These are phyloP conservation scores for Hyperopisus bebe DNA, from an alignment of 2,113 vertebrate species.

Conservation along the genomic window DNA sequence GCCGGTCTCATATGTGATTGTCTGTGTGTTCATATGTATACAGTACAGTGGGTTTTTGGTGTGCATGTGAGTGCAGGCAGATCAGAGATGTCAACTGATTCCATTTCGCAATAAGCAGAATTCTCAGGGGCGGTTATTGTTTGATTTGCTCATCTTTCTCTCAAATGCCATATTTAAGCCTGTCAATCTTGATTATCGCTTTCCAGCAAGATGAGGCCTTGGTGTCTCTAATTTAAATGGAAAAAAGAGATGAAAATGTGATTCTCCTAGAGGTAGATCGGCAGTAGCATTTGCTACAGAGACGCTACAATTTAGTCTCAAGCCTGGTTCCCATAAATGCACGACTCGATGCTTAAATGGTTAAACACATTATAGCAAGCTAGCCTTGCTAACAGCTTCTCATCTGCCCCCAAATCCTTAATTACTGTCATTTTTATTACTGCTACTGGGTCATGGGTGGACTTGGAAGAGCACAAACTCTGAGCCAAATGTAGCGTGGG, in stretches of 20 bases:
- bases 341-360: neutral
- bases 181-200: conserved; percentile 14
- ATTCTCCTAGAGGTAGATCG: neutral
- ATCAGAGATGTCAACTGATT: neutral
- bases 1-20: neutral
- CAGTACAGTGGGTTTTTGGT: neutral
- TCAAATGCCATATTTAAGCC: conserved; percentile 25
- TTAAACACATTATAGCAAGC: neutral
- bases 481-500: neutral
- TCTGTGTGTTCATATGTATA: neutral
- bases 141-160: conserved; percentile 29
- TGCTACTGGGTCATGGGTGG: neutral
- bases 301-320: neutral
- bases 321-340: neutral
- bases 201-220: conserved; percentile 18
- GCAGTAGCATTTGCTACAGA: neutral
- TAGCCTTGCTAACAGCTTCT: neutral
- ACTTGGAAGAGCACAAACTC: neutral
- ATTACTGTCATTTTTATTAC: neutral
- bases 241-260: neutral
- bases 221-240: neutral
- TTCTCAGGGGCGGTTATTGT: neutral
- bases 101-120: neutral
- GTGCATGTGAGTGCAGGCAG: neutral
- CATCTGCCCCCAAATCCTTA: neutral